Conservation (phyloP, 2,113 vertebrate species). For the Poecile atricapillus region DNA sequence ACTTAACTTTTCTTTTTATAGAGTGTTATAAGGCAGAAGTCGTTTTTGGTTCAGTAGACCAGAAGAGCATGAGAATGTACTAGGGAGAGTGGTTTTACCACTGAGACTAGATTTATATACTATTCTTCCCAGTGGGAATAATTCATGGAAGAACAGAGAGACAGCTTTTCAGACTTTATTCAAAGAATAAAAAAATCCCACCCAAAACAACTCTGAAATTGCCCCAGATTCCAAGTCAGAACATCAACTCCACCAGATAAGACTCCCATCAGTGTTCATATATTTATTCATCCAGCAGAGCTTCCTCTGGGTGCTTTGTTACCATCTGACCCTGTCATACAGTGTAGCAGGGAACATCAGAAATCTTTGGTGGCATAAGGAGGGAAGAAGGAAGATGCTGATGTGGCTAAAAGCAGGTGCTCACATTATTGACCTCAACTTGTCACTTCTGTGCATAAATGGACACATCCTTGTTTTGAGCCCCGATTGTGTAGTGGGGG, state of each 20-base stretch:
- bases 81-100: neutral
- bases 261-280: neutral
- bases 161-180: neutral
- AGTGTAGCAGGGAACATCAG: neutral
- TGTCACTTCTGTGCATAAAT: neutral
- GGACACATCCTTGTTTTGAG: neutral
- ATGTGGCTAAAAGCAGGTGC: neutral
- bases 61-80: neutral
- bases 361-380: neutral
- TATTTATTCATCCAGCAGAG: neutral
- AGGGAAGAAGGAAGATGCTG: neutral
- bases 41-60: neutral
- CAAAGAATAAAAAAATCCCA: neutral
- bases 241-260: neutral
- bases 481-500: rapidly evolving
- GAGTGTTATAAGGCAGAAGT: neutral
- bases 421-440: rapidly evolving
- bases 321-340: neutral
- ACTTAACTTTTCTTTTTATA: neutral
- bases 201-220: neutral
- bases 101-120: neutral
- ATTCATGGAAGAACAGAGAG: neutral
- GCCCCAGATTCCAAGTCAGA: neutral
- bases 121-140: neutral
- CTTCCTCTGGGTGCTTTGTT: neutral